Conservation (phyloP, 2,113 vertebrate genomes). For the Austrofundulus limnaeus region DNA sequence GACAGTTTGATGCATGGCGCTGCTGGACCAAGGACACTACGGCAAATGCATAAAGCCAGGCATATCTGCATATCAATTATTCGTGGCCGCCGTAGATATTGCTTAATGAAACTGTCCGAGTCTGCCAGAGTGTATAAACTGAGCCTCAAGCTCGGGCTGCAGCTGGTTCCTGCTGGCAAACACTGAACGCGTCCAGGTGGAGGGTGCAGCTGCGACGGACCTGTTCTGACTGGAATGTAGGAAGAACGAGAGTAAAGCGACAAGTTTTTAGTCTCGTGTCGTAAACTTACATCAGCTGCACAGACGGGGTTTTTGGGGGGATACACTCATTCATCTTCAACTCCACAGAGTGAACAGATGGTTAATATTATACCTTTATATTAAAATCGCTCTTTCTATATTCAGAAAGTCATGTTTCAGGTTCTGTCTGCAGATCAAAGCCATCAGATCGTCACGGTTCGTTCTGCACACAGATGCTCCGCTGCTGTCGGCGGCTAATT, state of each 20-base stretch:
- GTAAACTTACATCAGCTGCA: neutral
- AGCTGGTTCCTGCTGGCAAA: constrained; percentile 53
- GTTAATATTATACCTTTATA: no score
- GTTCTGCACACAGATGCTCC: constrained; percentile 40
- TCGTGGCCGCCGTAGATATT: constrained; percentile 70
- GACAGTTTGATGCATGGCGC: constrained; percentile 60
- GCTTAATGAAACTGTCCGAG: constrained; percentile 72
- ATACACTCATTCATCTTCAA: no score
- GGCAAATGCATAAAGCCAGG: constrained; percentile 33
- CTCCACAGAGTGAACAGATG: neutral
- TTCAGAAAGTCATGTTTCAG: constrained; percentile 1
- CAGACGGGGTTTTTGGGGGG: neutral
- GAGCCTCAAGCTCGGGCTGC: constrained; percentile 55
- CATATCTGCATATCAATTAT: constrained; percentile 72
- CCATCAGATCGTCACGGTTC: constrained; percentile 39
- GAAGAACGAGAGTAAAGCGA: neutral
- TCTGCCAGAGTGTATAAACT: constrained; percentile 59
- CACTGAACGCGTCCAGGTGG: constrained; percentile 26
- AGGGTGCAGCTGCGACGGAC: neutral
- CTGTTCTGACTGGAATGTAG: neutral
- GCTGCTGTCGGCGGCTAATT: constrained; percentile 54
- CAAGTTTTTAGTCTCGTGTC: neutral
- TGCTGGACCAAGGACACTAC: constrained; percentile 59
- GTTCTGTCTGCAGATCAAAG: constrained; percentile 27
- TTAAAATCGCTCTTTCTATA: no score